Evolutionary conservation across 2,888 invertebrate genomes (phyloP).

Genomic region (Carterocephalus palaemon): DNA sequence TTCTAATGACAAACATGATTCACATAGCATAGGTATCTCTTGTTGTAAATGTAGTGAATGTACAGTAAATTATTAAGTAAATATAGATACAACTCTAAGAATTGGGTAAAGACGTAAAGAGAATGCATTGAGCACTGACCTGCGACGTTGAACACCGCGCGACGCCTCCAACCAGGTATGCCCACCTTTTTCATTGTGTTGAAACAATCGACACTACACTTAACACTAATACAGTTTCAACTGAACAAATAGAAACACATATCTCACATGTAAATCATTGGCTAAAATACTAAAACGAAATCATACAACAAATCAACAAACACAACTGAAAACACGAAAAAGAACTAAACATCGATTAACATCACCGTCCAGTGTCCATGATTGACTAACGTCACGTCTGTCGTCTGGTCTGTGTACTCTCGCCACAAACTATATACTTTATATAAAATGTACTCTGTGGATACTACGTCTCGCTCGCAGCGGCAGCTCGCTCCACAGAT

Average conservation of each 20-base stretch:
- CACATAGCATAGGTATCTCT: no score
- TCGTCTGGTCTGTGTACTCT: no score
- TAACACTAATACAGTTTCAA: conserved; percentile 37
- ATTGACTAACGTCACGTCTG: no score
- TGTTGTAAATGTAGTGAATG: no score
- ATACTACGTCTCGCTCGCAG: no score
- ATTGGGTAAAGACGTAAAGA: conserved; percentile 25
- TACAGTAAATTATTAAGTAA: no score
- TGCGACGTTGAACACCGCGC: conserved; percentile 60
- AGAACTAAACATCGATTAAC: conserved; percentile 42
- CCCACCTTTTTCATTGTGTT: conserved; percentile 71
- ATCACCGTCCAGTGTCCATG: conserved; percentile 46
- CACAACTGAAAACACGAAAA: conserved; percentile 45
- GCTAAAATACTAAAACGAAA: conserved; percentile 6
- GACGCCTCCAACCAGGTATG: conserved; percentile 58
- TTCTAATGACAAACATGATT: no score
- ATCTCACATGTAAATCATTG: conserved; percentile 4
- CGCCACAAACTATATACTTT: no score
- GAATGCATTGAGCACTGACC: conserved; percentile 58
- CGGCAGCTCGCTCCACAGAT: no score
- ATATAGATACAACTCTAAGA: no score
- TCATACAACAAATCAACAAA: conserved; percentile 11
- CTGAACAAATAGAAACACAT: conserved; percentile 35
- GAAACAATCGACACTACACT: conserved; percentile 58
- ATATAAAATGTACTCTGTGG: no score